A percentile compares a stretch with the other conserved stretches of the same genome.
Evolutionary conservation across 2,797 vertebrate species (phyloP).

Genomic region (Siniperca scherzeri): DNA sequence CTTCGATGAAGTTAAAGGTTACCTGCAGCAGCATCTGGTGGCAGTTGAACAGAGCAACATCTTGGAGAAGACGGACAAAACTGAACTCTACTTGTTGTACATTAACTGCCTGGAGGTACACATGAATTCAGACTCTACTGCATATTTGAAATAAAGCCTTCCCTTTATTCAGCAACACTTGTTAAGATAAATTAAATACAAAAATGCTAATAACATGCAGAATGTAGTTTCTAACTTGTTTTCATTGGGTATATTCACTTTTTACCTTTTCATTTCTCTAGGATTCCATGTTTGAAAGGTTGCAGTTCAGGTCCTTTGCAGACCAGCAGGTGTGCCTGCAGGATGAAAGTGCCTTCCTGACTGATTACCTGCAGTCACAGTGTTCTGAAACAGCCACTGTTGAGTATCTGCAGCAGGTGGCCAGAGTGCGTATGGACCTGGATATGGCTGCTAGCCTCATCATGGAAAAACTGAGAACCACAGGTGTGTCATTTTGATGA

Average conservation of each 20-base stretch:
- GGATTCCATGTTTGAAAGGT: slow-evolving; percentile 93
- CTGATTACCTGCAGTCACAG: slow-evolving; percentile 49
- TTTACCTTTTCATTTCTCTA: slow-evolving; percentile 59
- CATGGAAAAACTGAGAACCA: slow-evolving; percentile 51
- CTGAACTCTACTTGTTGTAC: slow-evolving; percentile 92
- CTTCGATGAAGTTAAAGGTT: slow-evolving; percentile 89
- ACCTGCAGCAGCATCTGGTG: slow-evolving; percentile 89
- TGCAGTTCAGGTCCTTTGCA: slow-evolving; percentile 75
- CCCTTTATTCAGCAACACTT: background rate
- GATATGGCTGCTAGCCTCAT: slow-evolving; percentile 86
- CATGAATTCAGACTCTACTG: background rate
- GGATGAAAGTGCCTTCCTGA: slow-evolving; percentile 85
- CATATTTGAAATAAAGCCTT: background rate
- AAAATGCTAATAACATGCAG: background rate
- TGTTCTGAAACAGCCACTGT: slow-evolving; percentile 74
- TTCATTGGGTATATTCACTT: background rate
- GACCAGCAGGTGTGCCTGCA: slow-evolving; percentile 64
- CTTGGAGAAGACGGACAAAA: slow-evolving; percentile 87
- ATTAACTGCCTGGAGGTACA: slow-evolving; percentile 94
- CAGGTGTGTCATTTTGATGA: slow-evolving; percentile 61
- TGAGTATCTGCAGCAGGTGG: slow-evolving; percentile 89
- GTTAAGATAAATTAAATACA: background rate
- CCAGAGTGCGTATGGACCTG: slow-evolving; percentile 89
- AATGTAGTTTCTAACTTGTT: slow-evolving; percentile 3
- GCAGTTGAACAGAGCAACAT: slow-evolving; percentile 86